phyloP scores from a whole-genome alignment of 53 echinoderm and acorn worm genomes.

The Zoroaster sp. region DNA sequence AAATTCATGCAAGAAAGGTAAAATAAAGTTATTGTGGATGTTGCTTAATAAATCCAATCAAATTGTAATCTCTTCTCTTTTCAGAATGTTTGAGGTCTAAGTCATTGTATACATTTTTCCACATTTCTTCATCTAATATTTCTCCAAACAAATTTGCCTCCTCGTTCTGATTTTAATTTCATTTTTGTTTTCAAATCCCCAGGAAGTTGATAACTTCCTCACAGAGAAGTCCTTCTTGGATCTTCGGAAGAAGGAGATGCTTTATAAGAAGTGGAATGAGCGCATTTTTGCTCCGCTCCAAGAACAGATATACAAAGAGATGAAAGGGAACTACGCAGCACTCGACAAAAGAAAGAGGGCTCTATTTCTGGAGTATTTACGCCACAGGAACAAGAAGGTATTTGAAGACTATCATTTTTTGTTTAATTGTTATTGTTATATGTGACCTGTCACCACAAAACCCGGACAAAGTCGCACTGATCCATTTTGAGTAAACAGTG shows the following conservation, averaged over 20 bases:
- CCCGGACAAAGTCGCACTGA: no score
- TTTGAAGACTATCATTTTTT: neutral
- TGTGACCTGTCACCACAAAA: no score
- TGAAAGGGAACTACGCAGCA: constrained; percentile 79
- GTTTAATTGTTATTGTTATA: neutral
- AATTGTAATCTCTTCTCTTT: no score
- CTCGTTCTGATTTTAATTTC: no score
- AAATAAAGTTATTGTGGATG: no score
- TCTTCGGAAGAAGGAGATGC: constrained; percentile 94
- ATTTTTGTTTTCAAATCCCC: neutral
- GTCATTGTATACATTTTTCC: no score
- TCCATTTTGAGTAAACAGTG: no score
- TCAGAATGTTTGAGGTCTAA: no score
- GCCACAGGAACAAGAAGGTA: constrained; percentile 93
- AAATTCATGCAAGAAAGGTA: no score
- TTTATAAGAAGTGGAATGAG: constrained; percentile 97
- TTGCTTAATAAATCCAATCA: no score
- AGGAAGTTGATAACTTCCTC: constrained; percentile 93
- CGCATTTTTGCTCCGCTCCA: constrained; percentile 84
- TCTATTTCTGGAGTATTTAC: constrained; percentile 82
- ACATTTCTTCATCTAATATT: no score
- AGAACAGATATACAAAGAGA: constrained; percentile 77
- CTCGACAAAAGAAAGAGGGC: constrained; percentile 88
- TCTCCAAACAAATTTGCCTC: no score
- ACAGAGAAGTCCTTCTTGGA: constrained; percentile 91